Evolutionary conservation across 2,113 vertebrate species (phyloP).

Genomic region (Orthonyx spaldingii): DNA sequence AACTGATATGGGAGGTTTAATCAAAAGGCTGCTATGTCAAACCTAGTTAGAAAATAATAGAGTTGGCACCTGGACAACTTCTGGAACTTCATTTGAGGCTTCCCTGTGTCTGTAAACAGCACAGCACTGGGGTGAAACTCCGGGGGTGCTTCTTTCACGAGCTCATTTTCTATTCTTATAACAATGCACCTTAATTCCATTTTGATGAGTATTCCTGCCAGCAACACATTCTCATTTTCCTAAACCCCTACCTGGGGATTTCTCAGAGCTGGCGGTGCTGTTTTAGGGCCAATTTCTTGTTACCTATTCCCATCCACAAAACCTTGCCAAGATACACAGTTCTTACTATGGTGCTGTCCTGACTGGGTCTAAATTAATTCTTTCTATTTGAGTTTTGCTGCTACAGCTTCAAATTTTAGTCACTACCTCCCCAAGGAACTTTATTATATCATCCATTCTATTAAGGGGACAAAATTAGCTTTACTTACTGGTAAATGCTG

Average conservation of each 20-base stretch:
- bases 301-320: background rate
- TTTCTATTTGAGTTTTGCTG: background rate
- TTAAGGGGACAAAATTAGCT: background rate
- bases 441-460: background rate
- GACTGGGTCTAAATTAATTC: conserved; percentile 8
- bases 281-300: conserved; percentile 32
- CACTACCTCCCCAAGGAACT: background rate
- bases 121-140: background rate
- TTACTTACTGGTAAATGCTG: background rate
- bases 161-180: conserved; percentile 22
- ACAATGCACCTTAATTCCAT: conserved; percentile 13
- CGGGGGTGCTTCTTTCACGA: background rate
- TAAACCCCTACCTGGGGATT: conserved; percentile 24
- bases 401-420: background rate
- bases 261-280: conserved; percentile 10
- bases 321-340: conserved; percentile 1
- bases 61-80: conserved; percentile 5
- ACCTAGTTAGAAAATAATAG: conserved; percentile 19
- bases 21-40: background rate
- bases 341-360: background rate
- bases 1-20: background rate
- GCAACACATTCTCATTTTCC: conserved; percentile 21
- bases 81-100: conserved; percentile 16
- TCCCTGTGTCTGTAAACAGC: background rate
- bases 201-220: conserved; percentile 1